These are phyloP conservation scores for Drosophila funebris DNA, from an alignment of 1,140 invertebrate species.

Conservation along the genomic window DNA sequence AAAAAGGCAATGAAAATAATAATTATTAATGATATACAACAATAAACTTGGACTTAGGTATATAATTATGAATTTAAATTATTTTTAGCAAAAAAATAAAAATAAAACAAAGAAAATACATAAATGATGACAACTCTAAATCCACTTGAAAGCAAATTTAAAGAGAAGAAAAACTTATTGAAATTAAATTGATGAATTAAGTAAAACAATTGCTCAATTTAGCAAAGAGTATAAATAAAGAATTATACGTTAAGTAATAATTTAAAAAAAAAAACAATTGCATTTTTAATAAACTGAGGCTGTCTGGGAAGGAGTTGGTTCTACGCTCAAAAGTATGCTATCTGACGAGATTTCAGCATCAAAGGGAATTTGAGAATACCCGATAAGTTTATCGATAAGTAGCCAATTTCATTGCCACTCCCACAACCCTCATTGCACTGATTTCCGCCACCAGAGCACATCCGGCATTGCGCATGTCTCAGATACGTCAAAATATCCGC, in stretches of 20 bases:
- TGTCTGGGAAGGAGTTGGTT: neutral
- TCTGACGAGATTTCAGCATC: neutral
- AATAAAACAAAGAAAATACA: conserved; percentile 38
- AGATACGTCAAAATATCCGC: conserved; percentile 23
- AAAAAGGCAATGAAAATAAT: conserved; percentile 59
- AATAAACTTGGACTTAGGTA: conserved; percentile 77
- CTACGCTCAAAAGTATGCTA: neutral
- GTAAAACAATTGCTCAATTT: conserved; percentile 81
- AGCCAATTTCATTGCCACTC: conserved; percentile 20
- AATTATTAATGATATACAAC: conserved; percentile 77
- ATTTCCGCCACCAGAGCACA: neutral
- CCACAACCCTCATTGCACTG: neutral
- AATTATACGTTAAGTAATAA: conserved; percentile 83
- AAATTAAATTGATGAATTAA: conserved; percentile 76
- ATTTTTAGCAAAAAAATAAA: conserved; percentile 70
- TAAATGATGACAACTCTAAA: conserved; percentile 60
- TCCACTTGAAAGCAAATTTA: conserved; percentile 68
- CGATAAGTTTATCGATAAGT: conserved; percentile 39
- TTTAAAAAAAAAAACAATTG: conserved; percentile 55
- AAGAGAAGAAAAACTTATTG: conserved; percentile 66
- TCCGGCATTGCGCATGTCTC: conserved; percentile 48
- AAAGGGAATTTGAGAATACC: neutral
- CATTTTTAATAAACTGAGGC: neutral
- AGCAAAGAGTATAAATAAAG: conserved; percentile 80
- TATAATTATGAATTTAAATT: conserved; percentile 82